Conservation (phyloP, 2,888 invertebrate species). For the Pammene fasciana region DNA sequence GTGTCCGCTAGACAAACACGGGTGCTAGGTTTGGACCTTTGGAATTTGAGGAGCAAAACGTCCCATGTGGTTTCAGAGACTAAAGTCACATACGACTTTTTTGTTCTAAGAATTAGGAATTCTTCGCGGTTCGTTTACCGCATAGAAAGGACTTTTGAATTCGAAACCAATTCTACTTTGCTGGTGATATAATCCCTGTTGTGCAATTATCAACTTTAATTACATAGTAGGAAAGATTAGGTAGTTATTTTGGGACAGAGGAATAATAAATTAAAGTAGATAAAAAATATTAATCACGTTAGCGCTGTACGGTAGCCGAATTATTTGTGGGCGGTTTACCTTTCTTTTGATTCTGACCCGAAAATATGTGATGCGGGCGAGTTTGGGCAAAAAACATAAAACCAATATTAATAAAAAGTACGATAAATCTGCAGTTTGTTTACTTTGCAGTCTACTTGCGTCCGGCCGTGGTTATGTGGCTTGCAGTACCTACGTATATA, state of each 20-base stretch:
- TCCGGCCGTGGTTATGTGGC: background rate
- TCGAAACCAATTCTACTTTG: constrained; percentile 48
- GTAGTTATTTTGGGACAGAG: constrained; percentile 14
- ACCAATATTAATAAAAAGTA: background rate
- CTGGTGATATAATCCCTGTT: constrained; percentile 12
- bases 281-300: constrained; percentile 73
- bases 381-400: constrained; percentile 23
- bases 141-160: constrained; percentile 66
- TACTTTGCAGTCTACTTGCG: background rate
- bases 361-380: constrained; percentile 38
- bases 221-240: constrained; percentile 39
- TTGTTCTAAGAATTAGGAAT: constrained; percentile 54
- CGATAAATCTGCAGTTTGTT: constrained; percentile 7
- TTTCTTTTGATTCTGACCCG: constrained; percentile 54
- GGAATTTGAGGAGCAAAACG: background rate
- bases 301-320: constrained; percentile 72
- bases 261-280: constrained; percentile 44
- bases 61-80: background rate
- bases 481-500: background rate
- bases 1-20: constrained; percentile 78
- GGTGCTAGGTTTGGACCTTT: constrained; percentile 56
- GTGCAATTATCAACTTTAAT: constrained; percentile 49
- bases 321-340: constrained; percentile 66
- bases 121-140: constrained; percentile 75
- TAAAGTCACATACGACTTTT: constrained; percentile 3